These are phyloP conservation scores for Spialia ferax DNA, from an alignment of 2,888 invertebrate species.

Conservation along the genomic window DNA sequence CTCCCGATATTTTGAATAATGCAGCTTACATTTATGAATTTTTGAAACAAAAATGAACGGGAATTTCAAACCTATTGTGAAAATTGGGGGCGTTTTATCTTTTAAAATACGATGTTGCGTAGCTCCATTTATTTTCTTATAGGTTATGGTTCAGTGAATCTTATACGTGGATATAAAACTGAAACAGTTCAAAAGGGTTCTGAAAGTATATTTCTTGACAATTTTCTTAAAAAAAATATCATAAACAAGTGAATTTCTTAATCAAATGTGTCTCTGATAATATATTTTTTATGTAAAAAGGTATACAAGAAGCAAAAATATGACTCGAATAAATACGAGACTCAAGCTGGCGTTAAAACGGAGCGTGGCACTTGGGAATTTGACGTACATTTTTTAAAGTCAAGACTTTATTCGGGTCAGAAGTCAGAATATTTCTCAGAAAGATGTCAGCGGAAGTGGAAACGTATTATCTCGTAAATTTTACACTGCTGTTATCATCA, in stretches of 20 bases:
- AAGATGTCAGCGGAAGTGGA: constrained; percentile 8
- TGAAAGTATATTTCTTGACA: too few species aligned
- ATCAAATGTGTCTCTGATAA: not conserved
- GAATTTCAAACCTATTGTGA: not conserved
- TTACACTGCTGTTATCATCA: too few species aligned
- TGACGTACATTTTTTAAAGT: constrained; percentile 31
- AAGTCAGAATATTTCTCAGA: constrained; percentile 11
- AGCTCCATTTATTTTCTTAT: too few species aligned
- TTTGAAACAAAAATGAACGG: constrained; percentile 20
- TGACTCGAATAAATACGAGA: constrained; percentile 25
- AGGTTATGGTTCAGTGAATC: too few species aligned
- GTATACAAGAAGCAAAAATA: constrained; percentile 23
- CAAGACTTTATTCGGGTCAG: constrained; percentile 29
- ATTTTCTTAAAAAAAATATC: too few species aligned
- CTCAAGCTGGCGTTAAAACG: constrained; percentile 24
- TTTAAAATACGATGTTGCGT: not conserved
- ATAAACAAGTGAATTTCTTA: too few species aligned
- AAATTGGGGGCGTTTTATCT: not conserved
- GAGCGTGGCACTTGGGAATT: constrained; percentile 23
- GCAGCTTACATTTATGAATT: constrained; percentile 22
- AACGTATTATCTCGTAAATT: not conserved
- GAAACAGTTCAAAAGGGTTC: too few species aligned
- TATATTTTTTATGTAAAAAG: constrained; percentile 13
- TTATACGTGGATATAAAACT: too few species aligned
- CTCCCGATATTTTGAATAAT: constrained; percentile 34